These are phyloP conservation scores for Lordiphosa fenestrarum DNA, from an alignment of 2,888 invertebrate genomes.

Conservation along the genomic window DNA sequence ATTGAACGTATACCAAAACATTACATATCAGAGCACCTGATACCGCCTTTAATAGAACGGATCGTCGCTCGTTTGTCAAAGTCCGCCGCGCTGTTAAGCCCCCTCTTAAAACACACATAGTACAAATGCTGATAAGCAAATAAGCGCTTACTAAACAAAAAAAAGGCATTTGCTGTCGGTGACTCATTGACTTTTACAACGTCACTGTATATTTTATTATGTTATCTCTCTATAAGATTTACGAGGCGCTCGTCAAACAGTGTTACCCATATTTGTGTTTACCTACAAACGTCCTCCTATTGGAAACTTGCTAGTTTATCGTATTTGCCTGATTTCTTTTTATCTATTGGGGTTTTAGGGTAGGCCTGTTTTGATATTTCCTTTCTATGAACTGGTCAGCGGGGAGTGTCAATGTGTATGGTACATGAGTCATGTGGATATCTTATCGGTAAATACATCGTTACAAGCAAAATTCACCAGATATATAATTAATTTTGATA, in stretches of 20 bases:
- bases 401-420: too few relatives aligned
- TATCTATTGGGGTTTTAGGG: slow-evolving; percentile 3
- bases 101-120: not conserved
- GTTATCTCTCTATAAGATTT: too few relatives aligned
- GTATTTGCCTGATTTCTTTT: slow-evolving; percentile 3
- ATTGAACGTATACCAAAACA: slow-evolving; percentile 9
- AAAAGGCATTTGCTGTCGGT: too few relatives aligned
- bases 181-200: too few relatives aligned
- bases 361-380: not conserved
- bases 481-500: too few relatives aligned
- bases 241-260: too few relatives aligned
- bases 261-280: too few relatives aligned
- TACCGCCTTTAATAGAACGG: slow-evolving; percentile 1
- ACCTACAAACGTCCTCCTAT: not conserved
- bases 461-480: too few relatives aligned
- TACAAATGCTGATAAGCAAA: slow-evolving; percentile 1
- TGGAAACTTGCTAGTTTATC: slow-evolving; percentile 1
- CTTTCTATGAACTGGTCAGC: too few relatives aligned
- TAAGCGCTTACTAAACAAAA: not conserved
- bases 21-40: not conserved
- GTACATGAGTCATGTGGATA: too few relatives aligned
- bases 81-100: not conserved
- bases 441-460: too few relatives aligned
- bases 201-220: too few relatives aligned
- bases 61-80: slow-evolving; percentile 12